Base-by-base conservation (phyloP, 2,888 invertebrate genomes). In the Drosophila paracracens region DNA sequence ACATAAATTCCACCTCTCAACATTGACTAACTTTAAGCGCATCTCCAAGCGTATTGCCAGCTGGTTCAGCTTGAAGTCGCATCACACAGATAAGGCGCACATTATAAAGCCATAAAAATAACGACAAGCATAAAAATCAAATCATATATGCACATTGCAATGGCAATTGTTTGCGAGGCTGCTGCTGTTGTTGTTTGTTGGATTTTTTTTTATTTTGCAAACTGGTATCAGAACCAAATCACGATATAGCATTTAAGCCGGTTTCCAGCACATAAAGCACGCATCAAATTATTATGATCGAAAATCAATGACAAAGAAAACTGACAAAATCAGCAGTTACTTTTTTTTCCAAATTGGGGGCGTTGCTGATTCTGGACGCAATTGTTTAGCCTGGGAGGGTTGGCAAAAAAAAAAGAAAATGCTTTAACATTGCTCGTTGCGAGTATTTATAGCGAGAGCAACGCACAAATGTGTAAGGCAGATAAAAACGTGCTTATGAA, bases 401-500 rank as follows among this genome's bases (percentile, higher is more conserved):
- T 52, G 18, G 31, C 13, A 29, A 35, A 16, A 62, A 29, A 13
- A 43, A 48, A 46, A 36, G 54, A 57, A 40, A 59, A 43, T 35
- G 16, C 53, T 61, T 57, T 63, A 40, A 69, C 51, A 69, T 27
- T 16, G 56, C 16, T 33, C 51, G 43, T 57, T 72, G 61, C 7
- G 16, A 11, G 10, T 62, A 61, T 68, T 59, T 54, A 61, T 74
- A 35, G 68, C 29, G 11, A 67, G 29, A 25, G 35, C 48, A 70
- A 82, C 74, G 73, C 85, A 85, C 67, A 83, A 88, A 88, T 88
- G 84, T 88, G 84, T 79, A 77, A 85, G 77, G 74, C 84, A 77
- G 88, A 85, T 85, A 85, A 85, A 85, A 85, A 85, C 81, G 86
- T 85, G 85, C 83, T 85, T 85, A 79, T 88, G 81, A 85, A 85